A percentile compares a stretch with the other conserved stretches of the same genome.
These are phyloP conservation scores for Thaumatotibia leucotreta DNA, from an alignment of 1,140 invertebrate genomes.

Conservation along the genomic window DNA sequence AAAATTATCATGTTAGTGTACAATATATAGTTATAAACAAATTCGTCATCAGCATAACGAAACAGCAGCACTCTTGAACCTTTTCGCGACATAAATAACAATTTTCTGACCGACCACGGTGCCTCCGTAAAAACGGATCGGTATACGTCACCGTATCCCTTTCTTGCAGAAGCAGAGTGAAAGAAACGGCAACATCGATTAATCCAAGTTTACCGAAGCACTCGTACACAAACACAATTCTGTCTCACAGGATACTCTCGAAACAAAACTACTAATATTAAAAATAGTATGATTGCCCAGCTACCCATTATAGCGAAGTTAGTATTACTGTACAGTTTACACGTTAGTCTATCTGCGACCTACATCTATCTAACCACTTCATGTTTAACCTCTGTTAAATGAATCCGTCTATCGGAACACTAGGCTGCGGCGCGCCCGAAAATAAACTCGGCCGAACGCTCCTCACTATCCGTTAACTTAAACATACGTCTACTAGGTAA, in stretches of 20 bases:
- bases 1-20: constrained; percentile 30
- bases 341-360: constrained; percentile 53
- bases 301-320: constrained; percentile 72
- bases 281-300: constrained; percentile 73
- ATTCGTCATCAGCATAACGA: constrained; percentile 23
- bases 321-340: constrained; percentile 70
- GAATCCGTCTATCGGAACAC: constrained; percentile 22
- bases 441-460: constrained; percentile 22
- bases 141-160: not conserved
- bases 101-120: not conserved
- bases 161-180: not conserved
- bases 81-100: constrained; percentile 46
- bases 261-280: constrained; percentile 61
- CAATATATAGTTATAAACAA: constrained; percentile 5
- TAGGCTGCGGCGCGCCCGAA: constrained; percentile 15
- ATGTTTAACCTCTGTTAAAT: constrained; percentile 29
- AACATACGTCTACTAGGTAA: constrained; percentile 42
- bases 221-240: constrained; percentile 45
- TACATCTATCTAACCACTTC: constrained; percentile 53
- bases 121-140: not conserved
- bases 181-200: not conserved
- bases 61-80: constrained; percentile 41
- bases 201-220: not conserved
- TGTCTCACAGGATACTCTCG: constrained; percentile 44
- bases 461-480: constrained; percentile 41